Conservation (phyloP, 2,113 vertebrate genomes). For the Lathamus discolor region DNA sequence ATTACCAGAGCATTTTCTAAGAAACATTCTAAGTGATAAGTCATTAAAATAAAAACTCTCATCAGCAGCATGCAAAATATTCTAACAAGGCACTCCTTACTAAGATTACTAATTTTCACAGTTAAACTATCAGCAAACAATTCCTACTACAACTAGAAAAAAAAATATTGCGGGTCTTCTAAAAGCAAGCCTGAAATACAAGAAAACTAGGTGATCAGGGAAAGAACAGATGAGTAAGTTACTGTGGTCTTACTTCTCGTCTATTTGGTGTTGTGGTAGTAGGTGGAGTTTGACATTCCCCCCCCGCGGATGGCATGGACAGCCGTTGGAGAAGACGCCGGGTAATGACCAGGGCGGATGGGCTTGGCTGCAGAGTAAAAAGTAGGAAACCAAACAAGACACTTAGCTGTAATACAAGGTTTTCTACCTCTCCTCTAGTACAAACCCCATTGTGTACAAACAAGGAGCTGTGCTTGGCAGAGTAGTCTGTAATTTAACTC, state of each 20-base stretch:
- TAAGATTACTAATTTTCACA: neutral
- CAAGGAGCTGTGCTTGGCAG: neutral
- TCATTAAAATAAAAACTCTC: neutral
- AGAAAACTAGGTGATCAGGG: neutral
- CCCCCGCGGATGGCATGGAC: constrained; percentile 80
- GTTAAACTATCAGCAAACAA: neutral
- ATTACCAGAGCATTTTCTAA: neutral
- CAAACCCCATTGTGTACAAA: neutral
- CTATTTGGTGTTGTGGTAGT: constrained; percentile 78
- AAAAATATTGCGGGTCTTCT: neutral
- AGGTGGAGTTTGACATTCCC: constrained; percentile 77
- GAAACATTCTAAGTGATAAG: neutral
- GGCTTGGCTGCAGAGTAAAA: constrained; percentile 82
- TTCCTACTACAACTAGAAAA: neutral
- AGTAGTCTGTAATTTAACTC: neutral
- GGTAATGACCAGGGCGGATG: constrained; percentile 90
- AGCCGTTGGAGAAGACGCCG: constrained; percentile 83
- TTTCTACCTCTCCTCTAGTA: neutral
- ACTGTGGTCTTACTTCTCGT: constrained; percentile 62
- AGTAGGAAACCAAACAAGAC: neutral
- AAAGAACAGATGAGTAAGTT: neutral
- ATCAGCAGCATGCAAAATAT: neutral
- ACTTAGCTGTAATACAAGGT: neutral
- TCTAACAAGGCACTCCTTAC: neutral
- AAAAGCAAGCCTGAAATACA: neutral